These are phyloP conservation scores for Myodes glareolus DNA, from an alignment of 2,113 vertebrate species.

Conservation along the genomic window DNA sequence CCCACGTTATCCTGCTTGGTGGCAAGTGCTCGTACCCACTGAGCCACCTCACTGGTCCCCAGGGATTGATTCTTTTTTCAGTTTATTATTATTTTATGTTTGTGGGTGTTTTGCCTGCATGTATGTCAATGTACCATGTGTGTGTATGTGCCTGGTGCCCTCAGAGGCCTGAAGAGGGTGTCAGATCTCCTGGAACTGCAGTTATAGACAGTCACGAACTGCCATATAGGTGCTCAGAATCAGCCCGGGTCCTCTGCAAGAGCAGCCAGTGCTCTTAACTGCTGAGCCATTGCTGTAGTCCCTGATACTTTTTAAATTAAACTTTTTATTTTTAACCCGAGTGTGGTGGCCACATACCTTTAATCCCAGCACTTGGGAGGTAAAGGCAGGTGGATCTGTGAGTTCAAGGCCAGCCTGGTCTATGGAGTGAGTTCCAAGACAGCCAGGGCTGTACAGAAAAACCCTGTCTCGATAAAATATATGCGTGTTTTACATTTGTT, in stretches of 20 bases:
- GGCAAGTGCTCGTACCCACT: background rate
- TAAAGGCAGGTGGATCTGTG: background rate
- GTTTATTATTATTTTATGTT: background rate
- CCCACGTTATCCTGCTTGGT: background rate
- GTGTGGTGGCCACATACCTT: background rate
- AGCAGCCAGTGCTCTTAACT: background rate
- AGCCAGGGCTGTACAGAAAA: no score
- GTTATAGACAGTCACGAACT: no score
- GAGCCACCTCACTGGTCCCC: background rate
- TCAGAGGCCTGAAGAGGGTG: background rate
- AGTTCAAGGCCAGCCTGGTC: background rate
- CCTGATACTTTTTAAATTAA: background rate
- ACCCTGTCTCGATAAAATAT: background rate
- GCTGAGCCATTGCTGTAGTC: background rate
- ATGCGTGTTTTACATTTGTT: background rate
- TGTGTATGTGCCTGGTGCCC: background rate
- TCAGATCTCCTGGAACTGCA: background rate
- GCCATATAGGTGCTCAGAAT: background rate
- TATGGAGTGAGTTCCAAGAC: background rate
- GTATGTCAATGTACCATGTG: no score
- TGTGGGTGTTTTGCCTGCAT: background rate
- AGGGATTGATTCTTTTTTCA: background rate
- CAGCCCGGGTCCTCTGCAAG: background rate
- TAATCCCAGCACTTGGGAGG: background rate
- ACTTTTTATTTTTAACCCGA: background rate